Evolutionary conservation across 2,797 vertebrate genomes (phyloP).

Genomic region (Astyanax mexicanus): DNA sequence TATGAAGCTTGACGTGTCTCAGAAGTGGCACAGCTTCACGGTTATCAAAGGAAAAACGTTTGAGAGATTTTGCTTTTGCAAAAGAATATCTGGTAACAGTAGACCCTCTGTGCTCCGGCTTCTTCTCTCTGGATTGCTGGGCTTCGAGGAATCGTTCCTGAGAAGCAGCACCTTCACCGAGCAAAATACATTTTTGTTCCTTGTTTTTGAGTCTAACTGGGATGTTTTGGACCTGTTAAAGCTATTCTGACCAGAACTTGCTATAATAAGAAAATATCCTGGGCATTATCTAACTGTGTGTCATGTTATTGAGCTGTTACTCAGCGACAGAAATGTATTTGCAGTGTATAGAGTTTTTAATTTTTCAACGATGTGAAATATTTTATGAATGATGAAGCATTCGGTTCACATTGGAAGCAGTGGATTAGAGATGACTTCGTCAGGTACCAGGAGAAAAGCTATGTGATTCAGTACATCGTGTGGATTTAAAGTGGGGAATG

Average conservation of each 20-base stretch:
- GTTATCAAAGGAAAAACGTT: conserved; percentile 6
- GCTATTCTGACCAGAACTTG: not conserved
- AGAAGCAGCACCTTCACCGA: no score
- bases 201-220: not conserved
- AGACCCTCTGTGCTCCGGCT: not conserved
- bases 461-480: not conserved
- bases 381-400: conserved; percentile 9
- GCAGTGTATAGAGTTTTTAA: conserved; percentile 26
- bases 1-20: not conserved
- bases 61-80: not conserved
- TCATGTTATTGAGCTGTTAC: conserved; percentile 1
- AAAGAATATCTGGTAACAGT: not conserved
- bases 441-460: not conserved
- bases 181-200: not conserved
- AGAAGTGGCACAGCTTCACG: not conserved
- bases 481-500: not conserved
- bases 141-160: not conserved
- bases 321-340: conserved; percentile 10
- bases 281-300: conserved; percentile 8
- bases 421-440: conserved; percentile 5
- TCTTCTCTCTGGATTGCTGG: not conserved
- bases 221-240: not conserved
- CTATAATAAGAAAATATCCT: conserved; percentile 5
- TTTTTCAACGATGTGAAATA: conserved; percentile 3
- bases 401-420: conserved; percentile 10